A percentile compares a stretch with the other conserved stretches of the same genome.
phyloP scores from a whole-genome alignment of 2,797 vertebrate genomes.

The Arnoldichthys spilopterus region DNA sequence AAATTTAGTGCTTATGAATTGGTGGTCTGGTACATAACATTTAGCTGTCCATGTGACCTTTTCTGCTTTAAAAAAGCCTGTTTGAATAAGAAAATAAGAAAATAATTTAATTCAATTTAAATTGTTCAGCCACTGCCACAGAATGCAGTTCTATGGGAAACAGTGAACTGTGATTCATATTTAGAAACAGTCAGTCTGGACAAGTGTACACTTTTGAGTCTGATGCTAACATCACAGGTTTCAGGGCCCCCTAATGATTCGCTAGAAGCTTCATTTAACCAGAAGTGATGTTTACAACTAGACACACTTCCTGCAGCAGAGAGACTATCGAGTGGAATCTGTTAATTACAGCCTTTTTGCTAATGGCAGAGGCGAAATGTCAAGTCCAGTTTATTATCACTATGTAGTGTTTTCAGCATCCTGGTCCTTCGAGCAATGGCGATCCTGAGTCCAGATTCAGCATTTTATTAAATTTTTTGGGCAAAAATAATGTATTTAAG shows the following conservation, averaged over 20 bases:
- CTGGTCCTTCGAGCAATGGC: not conserved
- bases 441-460: not conserved
- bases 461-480: no score
- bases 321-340: not conserved
- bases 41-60: no score
- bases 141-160: no score
- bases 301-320: not conserved
- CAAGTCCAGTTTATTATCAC: not conserved
- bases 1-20: no score
- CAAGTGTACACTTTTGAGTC: not conserved
- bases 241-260: not conserved
- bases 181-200: no score
- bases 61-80: no score
- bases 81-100: no score
- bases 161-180: no score
- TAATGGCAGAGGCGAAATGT: conserved; percentile 11
- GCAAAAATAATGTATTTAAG: not conserved
- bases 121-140: no score
- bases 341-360: not conserved
- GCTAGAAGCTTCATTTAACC: not conserved
- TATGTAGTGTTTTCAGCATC: not conserved
- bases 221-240: not conserved
- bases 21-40: no score
- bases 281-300: not conserved
- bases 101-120: no score